Percentiles rank a stretch among this genome's conserved stretches.
These are phyloP conservation scores for Drosophila aff. DNA, from an alignment of 1,140 invertebrate genomes.

Conservation along the genomic window DNA sequence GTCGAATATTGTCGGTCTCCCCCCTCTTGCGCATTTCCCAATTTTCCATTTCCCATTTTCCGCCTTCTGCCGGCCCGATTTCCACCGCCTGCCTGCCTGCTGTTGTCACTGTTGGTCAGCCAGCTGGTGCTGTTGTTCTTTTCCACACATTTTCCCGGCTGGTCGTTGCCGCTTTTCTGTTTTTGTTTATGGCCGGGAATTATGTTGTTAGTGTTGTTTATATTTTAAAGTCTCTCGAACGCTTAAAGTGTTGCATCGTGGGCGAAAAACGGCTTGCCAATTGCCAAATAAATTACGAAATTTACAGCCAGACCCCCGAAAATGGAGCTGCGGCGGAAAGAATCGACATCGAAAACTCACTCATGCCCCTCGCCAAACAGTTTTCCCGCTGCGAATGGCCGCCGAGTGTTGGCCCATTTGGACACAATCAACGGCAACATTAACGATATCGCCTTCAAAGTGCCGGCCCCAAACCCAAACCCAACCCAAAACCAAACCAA, in stretches of 20 bases:
- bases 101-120: slow-evolving; percentile 68
- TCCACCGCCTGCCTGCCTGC: slow-evolving; percentile 30
- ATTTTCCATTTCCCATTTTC: slow-evolving; percentile 11
- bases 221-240: slow-evolving; percentile 58
- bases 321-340: slow-evolving; percentile 3
- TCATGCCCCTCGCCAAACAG: slow-evolving; percentile 33
- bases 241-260: slow-evolving; percentile 54
- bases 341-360: slow-evolving; percentile 32
- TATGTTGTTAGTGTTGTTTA: slow-evolving; percentile 74
- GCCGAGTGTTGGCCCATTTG: slow-evolving; percentile 62
- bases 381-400: slow-evolving; percentile 47
- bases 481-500: slow-evolving; percentile 13
- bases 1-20: slow-evolving; percentile 2
- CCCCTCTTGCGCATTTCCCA: slow-evolving; percentile 3
- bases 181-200: slow-evolving; percentile 69
- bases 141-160: slow-evolving; percentile 34
- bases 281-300: slow-evolving; percentile 80
- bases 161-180: slow-evolving; percentile 38
- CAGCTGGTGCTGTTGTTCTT: slow-evolving; percentile 25
- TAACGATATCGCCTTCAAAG: slow-evolving; percentile 81
- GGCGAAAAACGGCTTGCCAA: slow-evolving; percentile 63
- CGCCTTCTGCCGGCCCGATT: neutral
- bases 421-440: slow-evolving; percentile 80
- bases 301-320: slow-evolving; percentile 50
- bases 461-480: slow-evolving; percentile 42